These are phyloP conservation scores for Oxycera nigricornis DNA, from an alignment of 2,888 invertebrate species.

Conservation along the genomic window DNA sequence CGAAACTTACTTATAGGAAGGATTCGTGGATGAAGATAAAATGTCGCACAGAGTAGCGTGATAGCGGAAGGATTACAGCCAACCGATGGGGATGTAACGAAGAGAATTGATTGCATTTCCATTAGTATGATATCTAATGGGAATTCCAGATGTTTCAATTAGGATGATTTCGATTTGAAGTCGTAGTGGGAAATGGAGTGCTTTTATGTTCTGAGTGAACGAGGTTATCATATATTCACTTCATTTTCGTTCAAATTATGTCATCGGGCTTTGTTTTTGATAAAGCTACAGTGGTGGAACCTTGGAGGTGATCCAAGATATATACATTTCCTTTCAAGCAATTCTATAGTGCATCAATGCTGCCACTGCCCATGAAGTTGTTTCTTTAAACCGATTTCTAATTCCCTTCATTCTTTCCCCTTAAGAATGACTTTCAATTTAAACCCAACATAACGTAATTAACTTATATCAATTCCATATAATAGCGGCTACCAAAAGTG, in stretches of 20 bases:
- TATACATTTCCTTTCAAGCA: no score
- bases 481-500: not conserved
- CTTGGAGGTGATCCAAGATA: no score
- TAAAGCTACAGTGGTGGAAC: no score
- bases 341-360: no score
- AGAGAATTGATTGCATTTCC: conserved; percentile 31
- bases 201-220: no score
- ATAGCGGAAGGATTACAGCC: conserved; percentile 18
- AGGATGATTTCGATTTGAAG: not conserved
- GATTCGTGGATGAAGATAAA: conserved; percentile 4
- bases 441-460: not conserved
- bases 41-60: not conserved
- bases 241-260: no score
- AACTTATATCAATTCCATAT: conserved; percentile 19
- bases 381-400: no score
- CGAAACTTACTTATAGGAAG: not conserved
- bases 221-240: no score
- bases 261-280: no score
- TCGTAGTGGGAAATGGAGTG: no score
- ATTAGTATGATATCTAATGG: conserved; percentile 16
- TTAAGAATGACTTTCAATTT: not conserved
- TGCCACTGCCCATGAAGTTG: no score
- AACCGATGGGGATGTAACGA: not conserved
- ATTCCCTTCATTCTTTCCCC: no score
- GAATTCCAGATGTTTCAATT: conserved; percentile 19